Conservation (phyloP, 2,113 vertebrate genomes). For the Helogale parvula region DNA sequence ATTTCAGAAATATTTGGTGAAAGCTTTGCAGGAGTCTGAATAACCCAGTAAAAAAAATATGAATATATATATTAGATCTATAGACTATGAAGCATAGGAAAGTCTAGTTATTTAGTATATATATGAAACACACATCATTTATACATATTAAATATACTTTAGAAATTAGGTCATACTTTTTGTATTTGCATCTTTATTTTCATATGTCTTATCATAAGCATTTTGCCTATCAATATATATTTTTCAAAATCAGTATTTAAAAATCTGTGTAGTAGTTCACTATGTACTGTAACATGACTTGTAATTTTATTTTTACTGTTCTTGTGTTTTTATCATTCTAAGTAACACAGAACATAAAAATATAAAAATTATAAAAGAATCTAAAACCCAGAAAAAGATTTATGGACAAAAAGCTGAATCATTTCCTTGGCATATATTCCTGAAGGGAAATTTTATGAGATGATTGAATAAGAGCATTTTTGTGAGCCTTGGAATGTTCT, state of each 20-base stretch:
- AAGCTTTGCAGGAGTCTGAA: background rate
- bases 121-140: background rate
- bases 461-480: background rate
- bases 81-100: background rate
- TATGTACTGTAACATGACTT: background rate
- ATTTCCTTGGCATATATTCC: background rate
- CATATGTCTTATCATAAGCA: background rate
- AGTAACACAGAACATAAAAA: background rate
- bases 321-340: background rate
- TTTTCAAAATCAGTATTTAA: background rate
- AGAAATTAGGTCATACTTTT: background rate
- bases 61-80: background rate
- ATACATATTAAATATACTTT: background rate
- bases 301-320: background rate
- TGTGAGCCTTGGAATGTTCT: background rate
- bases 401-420: background rate
- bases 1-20: background rate
- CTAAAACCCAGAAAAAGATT: background rate
- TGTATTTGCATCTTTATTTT: background rate
- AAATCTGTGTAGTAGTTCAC: background rate
- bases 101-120: background rate
- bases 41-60: background rate
- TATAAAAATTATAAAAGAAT: background rate
- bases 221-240: background rate
- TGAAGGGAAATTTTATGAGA: background rate